phyloP scores from a whole-genome alignment of 2,797 vertebrate genomes.

The Artibeus lituratus region DNA sequence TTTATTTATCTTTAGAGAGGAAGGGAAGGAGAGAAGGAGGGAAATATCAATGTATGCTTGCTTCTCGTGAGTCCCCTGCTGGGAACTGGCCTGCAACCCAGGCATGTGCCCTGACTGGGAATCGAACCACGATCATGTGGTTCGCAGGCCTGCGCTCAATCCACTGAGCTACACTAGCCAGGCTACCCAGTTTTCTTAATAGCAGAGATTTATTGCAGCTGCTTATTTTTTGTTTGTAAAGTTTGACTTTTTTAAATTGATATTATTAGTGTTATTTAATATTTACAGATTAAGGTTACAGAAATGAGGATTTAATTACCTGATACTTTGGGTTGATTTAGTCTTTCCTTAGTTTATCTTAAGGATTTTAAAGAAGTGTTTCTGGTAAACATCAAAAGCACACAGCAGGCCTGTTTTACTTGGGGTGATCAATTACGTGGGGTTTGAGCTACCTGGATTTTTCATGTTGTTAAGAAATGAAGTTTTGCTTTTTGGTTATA shows the following conservation, averaged over 20 bases:
- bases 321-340: not conserved
- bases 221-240: not conserved
- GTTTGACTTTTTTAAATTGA: not conserved
- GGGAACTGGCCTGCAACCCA: no score
- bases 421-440: not conserved
- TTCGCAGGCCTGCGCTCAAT: no score
- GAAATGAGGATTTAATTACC: not conserved
- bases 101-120: no score
- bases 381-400: not conserved
- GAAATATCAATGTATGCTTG: no score
- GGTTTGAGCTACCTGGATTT: conserved; percentile 4
- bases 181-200: not conserved
- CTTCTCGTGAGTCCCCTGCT: no score
- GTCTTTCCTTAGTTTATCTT: conserved; percentile 3
- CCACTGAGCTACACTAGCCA: no score
- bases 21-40: no score
- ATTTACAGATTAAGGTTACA: not conserved
- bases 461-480: conserved; percentile 13
- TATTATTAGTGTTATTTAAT: not conserved
- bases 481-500: conserved; percentile 65
- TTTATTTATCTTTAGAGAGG: no score
- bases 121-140: no score
- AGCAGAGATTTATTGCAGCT: not conserved
- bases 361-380: conserved; percentile 35
- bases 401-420: not conserved